Percentiles rank a stretch among this genome's conserved stretches.
Conservation (phyloP, 2,113 vertebrate species). For the Clarias magur region DNA sequence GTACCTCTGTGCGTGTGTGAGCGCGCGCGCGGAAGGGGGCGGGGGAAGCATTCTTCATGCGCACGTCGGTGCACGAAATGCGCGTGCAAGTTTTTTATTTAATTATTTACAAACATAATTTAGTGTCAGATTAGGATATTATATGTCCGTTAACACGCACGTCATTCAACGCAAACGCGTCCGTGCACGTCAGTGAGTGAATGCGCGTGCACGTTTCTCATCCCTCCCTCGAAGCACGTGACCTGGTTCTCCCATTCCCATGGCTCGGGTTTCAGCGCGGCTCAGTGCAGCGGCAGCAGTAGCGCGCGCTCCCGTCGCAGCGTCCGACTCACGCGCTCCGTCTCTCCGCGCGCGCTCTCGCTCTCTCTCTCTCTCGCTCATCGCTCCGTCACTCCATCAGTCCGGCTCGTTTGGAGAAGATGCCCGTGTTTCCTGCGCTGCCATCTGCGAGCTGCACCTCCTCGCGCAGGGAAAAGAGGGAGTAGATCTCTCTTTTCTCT, state of each 20-base stretch:
- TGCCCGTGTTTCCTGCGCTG: conserved; percentile 47
- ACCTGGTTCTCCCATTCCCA: conserved; percentile 57
- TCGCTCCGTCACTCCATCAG: conserved; percentile 23
- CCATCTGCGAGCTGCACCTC: conserved; percentile 48
- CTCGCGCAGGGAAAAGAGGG: conserved; percentile 53
- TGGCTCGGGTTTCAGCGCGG: conserved; percentile 54
- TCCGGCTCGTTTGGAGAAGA: conserved; percentile 43
- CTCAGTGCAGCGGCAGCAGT: conserved; percentile 29
- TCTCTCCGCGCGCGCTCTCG: conserved; percentile 20
- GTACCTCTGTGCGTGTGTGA: not conserved
- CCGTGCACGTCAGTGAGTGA: not conserved
- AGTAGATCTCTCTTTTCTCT: conserved; percentile 22
- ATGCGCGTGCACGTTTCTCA: conserved; percentile 31
- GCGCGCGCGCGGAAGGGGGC: too few species aligned
- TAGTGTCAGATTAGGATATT: not conserved
- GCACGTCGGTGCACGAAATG: not conserved
- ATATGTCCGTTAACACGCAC: not conserved
- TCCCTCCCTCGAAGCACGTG: conserved; percentile 51
- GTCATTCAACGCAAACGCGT: not conserved
- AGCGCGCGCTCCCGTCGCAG: conserved; percentile 32
- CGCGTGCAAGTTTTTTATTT: not conserved
- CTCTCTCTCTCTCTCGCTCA: conserved; percentile 6
- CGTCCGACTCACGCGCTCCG: conserved; percentile 16
- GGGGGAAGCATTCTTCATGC: too few species aligned
- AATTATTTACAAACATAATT: not conserved